These are phyloP conservation scores for Aphidius ervi DNA, from an alignment of 1,140 invertebrate genomes.

Conservation along the genomic window DNA sequence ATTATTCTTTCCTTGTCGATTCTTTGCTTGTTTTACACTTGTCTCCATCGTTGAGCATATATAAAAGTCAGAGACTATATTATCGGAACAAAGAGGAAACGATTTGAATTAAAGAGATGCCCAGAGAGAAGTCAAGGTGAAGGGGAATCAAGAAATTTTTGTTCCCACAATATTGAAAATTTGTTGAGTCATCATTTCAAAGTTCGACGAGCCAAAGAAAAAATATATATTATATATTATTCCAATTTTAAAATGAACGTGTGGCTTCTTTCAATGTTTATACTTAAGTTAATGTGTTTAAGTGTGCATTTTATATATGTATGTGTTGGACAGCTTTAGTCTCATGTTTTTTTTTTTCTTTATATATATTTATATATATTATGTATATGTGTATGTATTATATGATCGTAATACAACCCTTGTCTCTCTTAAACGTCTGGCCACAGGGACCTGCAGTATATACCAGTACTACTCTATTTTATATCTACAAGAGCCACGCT, in stretches of 20 bases:
- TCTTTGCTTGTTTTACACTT: background rate
- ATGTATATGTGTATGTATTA: too few species aligned
- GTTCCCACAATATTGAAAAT: conserved; percentile 48
- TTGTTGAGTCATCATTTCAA: conserved; percentile 49
- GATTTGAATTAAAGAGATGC: background rate
- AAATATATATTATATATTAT: conserved; percentile 48
- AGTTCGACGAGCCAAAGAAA: conserved; percentile 38
- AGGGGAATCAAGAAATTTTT: conserved; percentile 36
- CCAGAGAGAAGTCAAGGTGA: conserved; percentile 3
- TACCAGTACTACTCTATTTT: too few species aligned
- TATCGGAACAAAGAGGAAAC: background rate
- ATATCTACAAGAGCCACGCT: too few species aligned
- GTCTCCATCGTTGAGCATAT: background rate
- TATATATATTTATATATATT: too few species aligned
- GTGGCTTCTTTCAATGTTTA: background rate
- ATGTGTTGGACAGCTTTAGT: too few species aligned
- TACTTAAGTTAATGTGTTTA: background rate
- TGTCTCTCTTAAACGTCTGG: too few species aligned
- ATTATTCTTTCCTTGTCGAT: background rate
- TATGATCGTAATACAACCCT: too few species aligned
- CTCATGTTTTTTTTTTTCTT: too few species aligned
- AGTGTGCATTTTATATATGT: background rate
- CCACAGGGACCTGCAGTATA: too few species aligned
- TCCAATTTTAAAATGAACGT: conserved; percentile 50
- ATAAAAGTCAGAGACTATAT: conserved; percentile 4